These are phyloP conservation scores for Engystomops pustulosus DNA, from an alignment of 2,113 vertebrate genomes.

Conservation along the genomic window DNA sequence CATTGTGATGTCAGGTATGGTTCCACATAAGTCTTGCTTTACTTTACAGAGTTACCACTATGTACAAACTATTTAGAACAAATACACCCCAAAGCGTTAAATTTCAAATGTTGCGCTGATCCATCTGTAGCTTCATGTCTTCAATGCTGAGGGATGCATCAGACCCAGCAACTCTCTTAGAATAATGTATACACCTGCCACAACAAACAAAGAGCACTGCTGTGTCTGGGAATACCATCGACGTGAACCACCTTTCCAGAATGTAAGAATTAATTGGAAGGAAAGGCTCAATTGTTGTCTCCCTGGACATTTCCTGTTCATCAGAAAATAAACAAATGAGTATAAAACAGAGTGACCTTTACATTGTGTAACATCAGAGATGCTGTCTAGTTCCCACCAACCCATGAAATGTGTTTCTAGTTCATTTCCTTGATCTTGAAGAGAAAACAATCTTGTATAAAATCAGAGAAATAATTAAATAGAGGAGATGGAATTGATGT, in stretches of 20 bases:
- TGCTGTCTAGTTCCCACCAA: slow-evolving; percentile 13
- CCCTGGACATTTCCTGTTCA: slow-evolving; percentile 22
- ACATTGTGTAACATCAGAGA: slow-evolving; percentile 19
- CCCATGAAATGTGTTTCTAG: slow-evolving; percentile 40
- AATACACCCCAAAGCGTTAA: not conserved
- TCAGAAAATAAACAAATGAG: slow-evolving; percentile 23
- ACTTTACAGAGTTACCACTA: not conserved
- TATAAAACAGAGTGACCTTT: slow-evolving; percentile 24
- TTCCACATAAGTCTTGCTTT: not conserved
- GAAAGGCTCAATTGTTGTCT: not conserved
- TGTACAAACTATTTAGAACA: not conserved
- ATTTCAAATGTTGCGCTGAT: not conserved
- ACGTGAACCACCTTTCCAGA: slow-evolving; percentile 20
- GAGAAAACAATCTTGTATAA: slow-evolving; percentile 29
- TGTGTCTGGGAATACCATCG: slow-evolving; percentile 6
- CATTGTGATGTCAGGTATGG: not conserved
- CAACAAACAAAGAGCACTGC: slow-evolving; percentile 19
- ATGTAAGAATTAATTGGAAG: slow-evolving; percentile 28
- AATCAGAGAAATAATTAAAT: slow-evolving; percentile 26
- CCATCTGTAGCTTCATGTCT: not conserved
- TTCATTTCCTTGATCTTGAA: slow-evolving; percentile 38
- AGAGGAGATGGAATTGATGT: slow-evolving; percentile 6
- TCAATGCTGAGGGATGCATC: not conserved
- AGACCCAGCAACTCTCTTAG: not conserved
- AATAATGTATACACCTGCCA: slow-evolving; percentile 13